These are phyloP conservation scores for Hemibagrus wyckioides DNA, from an alignment of 2,113 vertebrate species.

Conservation along the genomic window DNA sequence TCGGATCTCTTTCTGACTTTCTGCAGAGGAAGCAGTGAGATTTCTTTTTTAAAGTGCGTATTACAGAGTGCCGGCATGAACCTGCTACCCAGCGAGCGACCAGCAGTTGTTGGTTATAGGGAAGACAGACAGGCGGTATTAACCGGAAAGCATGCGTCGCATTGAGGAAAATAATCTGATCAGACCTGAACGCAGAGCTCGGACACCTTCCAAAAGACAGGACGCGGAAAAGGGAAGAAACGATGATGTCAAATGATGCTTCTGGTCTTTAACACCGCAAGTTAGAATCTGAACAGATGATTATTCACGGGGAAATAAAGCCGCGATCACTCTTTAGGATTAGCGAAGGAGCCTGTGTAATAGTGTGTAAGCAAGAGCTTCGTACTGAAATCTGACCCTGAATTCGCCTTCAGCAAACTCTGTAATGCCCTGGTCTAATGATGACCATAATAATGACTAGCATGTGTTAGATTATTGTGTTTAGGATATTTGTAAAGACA, in stretches of 20 bases:
- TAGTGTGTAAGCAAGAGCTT: not conserved
- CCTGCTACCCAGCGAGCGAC: not conserved
- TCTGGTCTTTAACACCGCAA: not conserved
- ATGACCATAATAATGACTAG: not conserved
- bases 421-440: not conserved
- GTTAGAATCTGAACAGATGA: no score
- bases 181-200: constrained; percentile 38
- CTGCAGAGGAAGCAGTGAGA: constrained; percentile 67
- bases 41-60: constrained; percentile 53
- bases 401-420: not conserved
- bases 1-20: constrained; percentile 62
- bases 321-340: not conserved
- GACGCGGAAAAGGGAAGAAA: not conserved
- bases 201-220: not conserved
- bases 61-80: not conserved
- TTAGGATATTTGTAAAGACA: not conserved
- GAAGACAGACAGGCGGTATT: not conserved
- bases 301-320: not conserved
- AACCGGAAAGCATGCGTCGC: constrained; percentile 59
- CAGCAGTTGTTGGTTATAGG: not conserved
- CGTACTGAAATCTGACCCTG: not conserved
- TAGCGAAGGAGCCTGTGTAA: not conserved
- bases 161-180: constrained; percentile 68
- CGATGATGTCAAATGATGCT: not conserved
- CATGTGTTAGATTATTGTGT: not conserved